Base-by-base conservation (phyloP, 1,140 invertebrate genomes). In the Cydia splendana region DNA sequence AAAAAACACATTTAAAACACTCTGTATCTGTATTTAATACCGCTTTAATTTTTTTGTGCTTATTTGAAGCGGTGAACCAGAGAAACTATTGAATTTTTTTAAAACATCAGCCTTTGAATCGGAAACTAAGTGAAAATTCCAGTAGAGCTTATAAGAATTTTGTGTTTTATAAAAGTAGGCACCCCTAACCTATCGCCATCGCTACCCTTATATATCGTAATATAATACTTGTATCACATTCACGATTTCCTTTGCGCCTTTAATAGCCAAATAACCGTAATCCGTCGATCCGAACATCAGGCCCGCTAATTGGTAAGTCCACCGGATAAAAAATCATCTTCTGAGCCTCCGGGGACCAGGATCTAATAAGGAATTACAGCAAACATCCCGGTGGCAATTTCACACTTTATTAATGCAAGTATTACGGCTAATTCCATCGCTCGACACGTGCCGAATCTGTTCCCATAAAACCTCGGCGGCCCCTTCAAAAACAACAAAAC, bases 341-440 rank as follows among this genome's bases (percentile, higher is more conserved):
- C 75, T 73, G 45, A 38, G 45, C 71, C 81, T 80, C 69, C 74
- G 71, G 67, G 81, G 82, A 80, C 65, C 87, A 88, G 89, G 84
- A 77, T 53, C 80, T 87, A 91, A 90, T 91, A 90, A 84, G 85
- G 89, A 90, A 91, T 92, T 91, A 92, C 88, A 89, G 89, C 89
- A 91, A 93, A 91, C 88, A 92, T 79, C 80, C 65, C 84, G 87
- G 89, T 91, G 83, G 86, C 91, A 92, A 93, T 93, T 93, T 93
- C 89, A 93, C 91, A 93, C 91, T 93, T 93, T 93, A 93, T 93
- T 93, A 93, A 92, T 91, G 89, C 87, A 88, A 92, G 90, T 92
- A 93, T 92, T 93, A 92, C 80, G 80, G 87, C 89, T 93, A 92
- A 93, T 93, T 89, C 91, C 90, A 84, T 86, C 88, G 84, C 80